A percentile compares a stretch with the other conserved stretches of the same genome.
Conservation (phyloP, 2,113 vertebrate species). For the Ia io region DNA sequence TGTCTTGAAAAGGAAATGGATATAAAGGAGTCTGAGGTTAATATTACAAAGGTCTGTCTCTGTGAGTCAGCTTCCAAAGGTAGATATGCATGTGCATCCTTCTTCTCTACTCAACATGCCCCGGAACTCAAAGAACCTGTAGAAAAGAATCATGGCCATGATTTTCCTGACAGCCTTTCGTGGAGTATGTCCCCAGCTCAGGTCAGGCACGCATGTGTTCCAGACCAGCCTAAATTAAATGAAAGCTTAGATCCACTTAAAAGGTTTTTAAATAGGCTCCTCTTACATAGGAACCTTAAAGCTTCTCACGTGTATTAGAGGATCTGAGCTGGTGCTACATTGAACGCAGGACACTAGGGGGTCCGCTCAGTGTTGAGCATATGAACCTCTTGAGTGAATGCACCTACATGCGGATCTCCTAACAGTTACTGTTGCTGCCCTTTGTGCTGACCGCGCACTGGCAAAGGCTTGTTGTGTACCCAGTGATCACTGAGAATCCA, state of each 20-base stretch:
- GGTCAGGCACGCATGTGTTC: background rate
- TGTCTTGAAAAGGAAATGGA: background rate
- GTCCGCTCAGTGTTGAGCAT: accelerated
- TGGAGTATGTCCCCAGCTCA: background rate
- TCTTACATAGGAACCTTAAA: background rate
- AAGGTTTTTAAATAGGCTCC: background rate
- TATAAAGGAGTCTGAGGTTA: background rate
- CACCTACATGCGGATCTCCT: accelerated
- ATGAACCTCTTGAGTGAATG: background rate
- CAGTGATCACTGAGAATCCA: background rate
- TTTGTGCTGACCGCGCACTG: background rate
- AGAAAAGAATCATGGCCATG: background rate
- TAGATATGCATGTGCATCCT: background rate
- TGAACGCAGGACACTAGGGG: background rate
- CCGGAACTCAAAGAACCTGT: constrained; percentile 48
- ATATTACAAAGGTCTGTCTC: background rate
- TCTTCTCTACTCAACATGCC: background rate
- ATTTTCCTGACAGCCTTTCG: background rate
- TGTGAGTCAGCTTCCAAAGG: background rate
- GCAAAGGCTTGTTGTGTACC: background rate
- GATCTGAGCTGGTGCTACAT: background rate
- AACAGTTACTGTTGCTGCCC: background rate
- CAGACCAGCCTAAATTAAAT: background rate
- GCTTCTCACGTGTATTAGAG: accelerated
- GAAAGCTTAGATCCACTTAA: background rate